Evolutionary conservation across 2,797 vertebrate species (phyloP).

Genomic region (Peromyscus melanophrys): DNA sequence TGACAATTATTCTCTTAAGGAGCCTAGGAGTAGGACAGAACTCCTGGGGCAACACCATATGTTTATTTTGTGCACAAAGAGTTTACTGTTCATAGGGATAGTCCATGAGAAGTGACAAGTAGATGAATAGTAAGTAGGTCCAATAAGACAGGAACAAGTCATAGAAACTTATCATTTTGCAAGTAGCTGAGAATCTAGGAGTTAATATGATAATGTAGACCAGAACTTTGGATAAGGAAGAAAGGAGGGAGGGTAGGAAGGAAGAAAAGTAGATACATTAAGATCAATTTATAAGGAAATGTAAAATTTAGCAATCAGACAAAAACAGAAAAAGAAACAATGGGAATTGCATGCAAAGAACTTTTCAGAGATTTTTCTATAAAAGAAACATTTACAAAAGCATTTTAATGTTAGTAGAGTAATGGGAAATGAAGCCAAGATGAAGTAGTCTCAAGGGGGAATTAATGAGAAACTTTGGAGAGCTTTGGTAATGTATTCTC

Average conservation of each 20-base stretch:
- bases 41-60: background rate
- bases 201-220: background rate
- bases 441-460: background rate
- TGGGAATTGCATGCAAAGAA: background rate
- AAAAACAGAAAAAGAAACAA: background rate
- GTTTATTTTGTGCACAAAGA: background rate
- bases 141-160: background rate
- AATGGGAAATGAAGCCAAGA: background rate
- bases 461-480: background rate
- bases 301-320: background rate
- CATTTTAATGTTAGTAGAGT: background rate
- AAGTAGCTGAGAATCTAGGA: background rate
- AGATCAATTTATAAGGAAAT: background rate
- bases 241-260: background rate
- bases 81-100: background rate
- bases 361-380: background rate
- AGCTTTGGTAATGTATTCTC: background rate
- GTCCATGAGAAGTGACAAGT: background rate
- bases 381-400: background rate
- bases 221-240: background rate
- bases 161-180: background rate
- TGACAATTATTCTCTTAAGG: background rate
- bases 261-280: background rate
- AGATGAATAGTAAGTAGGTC: background rate
- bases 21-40: rapidly evolving